These are phyloP conservation scores for Pitta sordida DNA, from an alignment of 2,113 vertebrate genomes.

Conservation along the genomic window DNA sequence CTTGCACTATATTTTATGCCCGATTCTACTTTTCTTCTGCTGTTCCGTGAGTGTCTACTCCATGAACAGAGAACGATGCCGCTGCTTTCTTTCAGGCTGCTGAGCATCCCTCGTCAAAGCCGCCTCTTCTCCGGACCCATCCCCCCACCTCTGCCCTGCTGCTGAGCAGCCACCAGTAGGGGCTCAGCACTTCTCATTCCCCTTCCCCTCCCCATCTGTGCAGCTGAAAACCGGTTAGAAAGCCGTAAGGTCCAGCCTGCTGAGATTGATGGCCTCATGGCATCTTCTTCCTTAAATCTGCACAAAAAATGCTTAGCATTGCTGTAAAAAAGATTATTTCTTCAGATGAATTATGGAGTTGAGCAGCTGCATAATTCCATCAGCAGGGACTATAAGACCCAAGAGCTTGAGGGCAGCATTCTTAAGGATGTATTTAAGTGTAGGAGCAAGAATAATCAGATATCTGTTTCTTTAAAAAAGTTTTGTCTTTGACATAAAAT, in stretches of 20 bases:
- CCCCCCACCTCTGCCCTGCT: background rate
- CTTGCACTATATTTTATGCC: background rate
- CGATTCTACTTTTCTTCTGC: background rate
- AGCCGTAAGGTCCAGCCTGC: background rate
- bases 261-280: background rate
- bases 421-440: background rate
- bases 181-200: background rate
- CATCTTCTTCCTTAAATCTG: background rate
- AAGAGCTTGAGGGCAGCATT: background rate
- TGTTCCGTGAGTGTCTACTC: background rate
- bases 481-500: background rate
- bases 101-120: background rate
- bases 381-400: background rate
- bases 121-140: background rate
- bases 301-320: background rate
- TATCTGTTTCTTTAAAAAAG: background rate
- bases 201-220: background rate
- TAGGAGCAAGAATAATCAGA: background rate
- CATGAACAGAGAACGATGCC: accelerated
- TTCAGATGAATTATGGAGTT: background rate
- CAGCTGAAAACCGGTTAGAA: background rate
- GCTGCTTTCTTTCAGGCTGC: background rate
- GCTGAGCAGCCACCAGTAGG: background rate
- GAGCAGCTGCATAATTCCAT: background rate
- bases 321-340: background rate